phyloP scores from a whole-genome alignment of 2,888 invertebrate genomes.

The Leptopilina myrica region DNA sequence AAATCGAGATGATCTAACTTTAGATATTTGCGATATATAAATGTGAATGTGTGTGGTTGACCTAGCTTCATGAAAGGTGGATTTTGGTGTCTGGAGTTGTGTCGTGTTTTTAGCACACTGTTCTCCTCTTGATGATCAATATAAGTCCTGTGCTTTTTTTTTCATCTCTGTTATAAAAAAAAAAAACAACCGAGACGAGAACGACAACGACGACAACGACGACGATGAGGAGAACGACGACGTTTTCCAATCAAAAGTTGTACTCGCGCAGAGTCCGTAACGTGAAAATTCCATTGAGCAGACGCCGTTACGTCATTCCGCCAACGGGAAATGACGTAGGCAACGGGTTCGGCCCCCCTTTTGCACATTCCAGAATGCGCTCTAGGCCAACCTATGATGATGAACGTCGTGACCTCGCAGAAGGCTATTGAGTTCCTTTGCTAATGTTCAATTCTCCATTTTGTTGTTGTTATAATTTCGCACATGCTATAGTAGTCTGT shows the following conservation, averaged over 20 bases:
- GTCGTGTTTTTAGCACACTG: constrained; percentile 3
- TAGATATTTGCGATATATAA: not conserved
- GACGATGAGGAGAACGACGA: no score
- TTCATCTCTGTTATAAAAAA: no score
- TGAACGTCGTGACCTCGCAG: constrained; percentile 36
- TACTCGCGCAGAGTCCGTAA: constrained; percentile 2
- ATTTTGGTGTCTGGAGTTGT: not conserved
- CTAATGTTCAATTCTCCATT: constrained; percentile 19
- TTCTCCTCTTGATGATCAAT: constrained; percentile 16
- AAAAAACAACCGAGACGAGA: no score
- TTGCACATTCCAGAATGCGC: constrained; percentile 46
- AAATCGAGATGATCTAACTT: constrained; percentile 15
- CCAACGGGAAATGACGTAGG: constrained; percentile 60
- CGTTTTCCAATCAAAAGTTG: not conserved
- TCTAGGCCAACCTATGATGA: constrained; percentile 43
- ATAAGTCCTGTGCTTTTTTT: not conserved
- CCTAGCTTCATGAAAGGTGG: constrained; percentile 28
- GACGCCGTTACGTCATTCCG: constrained; percentile 52
- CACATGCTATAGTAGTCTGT: not conserved
- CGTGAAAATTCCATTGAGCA: constrained; percentile 27
- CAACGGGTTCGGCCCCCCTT: constrained; percentile 44
- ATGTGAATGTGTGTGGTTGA: not conserved
- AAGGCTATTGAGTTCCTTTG: constrained; percentile 34
- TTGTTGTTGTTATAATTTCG: constrained; percentile 1
- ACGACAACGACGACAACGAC: not conserved